Percentiles rank a stretch among this genome's conserved stretches.
Evolutionary conservation across 2,888 invertebrate genomes (phyloP).

Genomic region (Sminthurinus aureus): DNA sequence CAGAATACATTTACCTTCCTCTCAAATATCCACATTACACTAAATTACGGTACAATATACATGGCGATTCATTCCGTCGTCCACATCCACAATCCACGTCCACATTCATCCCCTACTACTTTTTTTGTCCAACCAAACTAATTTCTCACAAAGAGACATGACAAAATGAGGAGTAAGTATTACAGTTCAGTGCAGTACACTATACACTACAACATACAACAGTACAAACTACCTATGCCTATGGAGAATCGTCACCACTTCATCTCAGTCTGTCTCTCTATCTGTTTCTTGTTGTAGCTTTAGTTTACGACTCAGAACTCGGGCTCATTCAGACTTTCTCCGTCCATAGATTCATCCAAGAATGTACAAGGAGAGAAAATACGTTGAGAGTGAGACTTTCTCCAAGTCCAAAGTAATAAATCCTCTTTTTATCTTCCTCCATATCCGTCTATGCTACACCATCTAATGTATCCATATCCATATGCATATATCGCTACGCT

Average conservation of each 20-base stretch:
- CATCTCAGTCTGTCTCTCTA: background rate
- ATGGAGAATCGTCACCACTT: background rate
- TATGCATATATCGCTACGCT: too few species aligned
- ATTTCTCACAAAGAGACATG: background rate
- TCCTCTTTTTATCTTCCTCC: background rate
- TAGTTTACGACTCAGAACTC: too few species aligned
- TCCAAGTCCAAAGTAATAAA: background rate
- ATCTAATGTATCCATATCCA: too few species aligned
- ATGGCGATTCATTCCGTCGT: background rate
- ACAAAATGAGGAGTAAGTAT: background rate
- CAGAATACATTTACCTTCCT: too few species aligned
- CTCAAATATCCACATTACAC: too few species aligned
- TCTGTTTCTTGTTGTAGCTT: background rate
- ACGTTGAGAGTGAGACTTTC: background rate
- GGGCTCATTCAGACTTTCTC: background rate
- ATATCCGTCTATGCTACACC: too few species aligned
- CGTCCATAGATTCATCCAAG: background rate
- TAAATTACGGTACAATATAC: too few species aligned
- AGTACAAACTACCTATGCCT: background rate
- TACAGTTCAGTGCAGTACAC: too few species aligned
- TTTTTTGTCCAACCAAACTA: background rate
- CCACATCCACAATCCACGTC: background rate
- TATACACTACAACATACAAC: background rate
- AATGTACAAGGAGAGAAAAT: background rate
- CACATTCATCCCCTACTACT: background rate